Evolutionary conservation across 37 sponge, comb jelly and placozoan species (phyloP).

Genomic region (Amphimedon queenslandica): DNA sequence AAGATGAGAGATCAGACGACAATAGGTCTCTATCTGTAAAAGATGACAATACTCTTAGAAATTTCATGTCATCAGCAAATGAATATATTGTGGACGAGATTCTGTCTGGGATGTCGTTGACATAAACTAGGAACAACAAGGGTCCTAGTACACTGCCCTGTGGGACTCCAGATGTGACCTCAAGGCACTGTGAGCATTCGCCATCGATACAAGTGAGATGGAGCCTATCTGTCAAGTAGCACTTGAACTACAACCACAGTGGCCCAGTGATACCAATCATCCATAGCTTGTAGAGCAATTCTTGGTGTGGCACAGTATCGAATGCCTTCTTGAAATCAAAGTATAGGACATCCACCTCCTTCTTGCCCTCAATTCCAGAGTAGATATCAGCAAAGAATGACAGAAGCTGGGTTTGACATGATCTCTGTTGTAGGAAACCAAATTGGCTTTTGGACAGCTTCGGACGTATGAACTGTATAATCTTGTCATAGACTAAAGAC

Average conservation of each 20-base stretch:
- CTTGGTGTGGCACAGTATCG: too few species aligned
- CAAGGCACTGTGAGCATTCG: background rate
- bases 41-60: too few species aligned
- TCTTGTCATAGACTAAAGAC: too few species aligned
- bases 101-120: too few species aligned
- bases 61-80: too few species aligned
- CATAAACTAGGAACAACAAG: too few species aligned
- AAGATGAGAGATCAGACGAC: constrained; percentile 8
- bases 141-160: too few species aligned
- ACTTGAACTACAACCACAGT: constrained; percentile 9
- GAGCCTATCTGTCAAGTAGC: constrained; percentile 10
- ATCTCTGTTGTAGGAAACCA: constrained; percentile 12
- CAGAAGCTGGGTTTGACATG: constrained; percentile 1
- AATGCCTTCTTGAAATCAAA: too few species aligned
- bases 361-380: background rate
- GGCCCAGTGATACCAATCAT: constrained; percentile 25
- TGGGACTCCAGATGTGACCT: too few species aligned
- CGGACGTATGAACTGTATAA: background rate
- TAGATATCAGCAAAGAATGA: background rate
- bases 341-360: constrained; percentile 23
- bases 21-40: too few species aligned
- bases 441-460: constrained; percentile 2
- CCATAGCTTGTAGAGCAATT: too few species aligned
- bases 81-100: too few species aligned
- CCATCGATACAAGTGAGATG: background rate